Base-by-base conservation (phyloP, 2,888 invertebrate species). In the Coleophora deauratella region DNA sequence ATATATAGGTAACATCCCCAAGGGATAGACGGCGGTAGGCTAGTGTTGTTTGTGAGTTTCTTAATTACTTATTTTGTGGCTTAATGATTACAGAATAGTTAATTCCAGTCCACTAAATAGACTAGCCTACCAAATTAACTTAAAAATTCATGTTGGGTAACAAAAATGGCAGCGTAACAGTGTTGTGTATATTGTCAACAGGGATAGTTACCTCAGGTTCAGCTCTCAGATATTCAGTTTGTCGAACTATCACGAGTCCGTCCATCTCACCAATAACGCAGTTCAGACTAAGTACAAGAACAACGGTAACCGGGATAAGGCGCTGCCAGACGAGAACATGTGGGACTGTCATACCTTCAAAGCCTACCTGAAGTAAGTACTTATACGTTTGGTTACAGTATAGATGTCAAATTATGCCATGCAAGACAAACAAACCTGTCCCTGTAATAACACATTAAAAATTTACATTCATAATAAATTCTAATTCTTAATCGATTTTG, bases 201-300 rank as follows among this genome's bases (percentile, higher is more conserved):
- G 93, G 66, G 96, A 97, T 65, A 94, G 95, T 68, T 98, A 98
- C 68, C 78, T 97, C 49, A 88, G 98, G 42, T 98, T 98, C 78
- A 97, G 97, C 72, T 94, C 95, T 2, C 95, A 95, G 79, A 91
- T 92, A 63, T 98, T 94, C 73, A 93, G 90, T 56, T 82, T 98
- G 42, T 91, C 90, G 30, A 93, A 96, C 70, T 94, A 95, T 59
- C 96, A 97, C 66, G 97, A 97, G 81, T 95, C 94, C 1, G 91
- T 97, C 34, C 97, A 98, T 76, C 82, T 98, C 36, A 96, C 96
- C 32, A 98, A 98, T 80, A 94, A 97, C 73, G 95, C 97, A 4
- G 92, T 98, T 27, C 98, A 98, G 72, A 92, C 93, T 57, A 93
- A 94, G 70, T 97, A 97, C 62, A 89, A 90, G 51, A 93, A 93